A percentile compares a stretch with the other conserved stretches of the same genome.
These are phyloP conservation scores for Micrastur ruficollis DNA, from an alignment of 2,797 vertebrate genomes.

Conservation along the genomic window DNA sequence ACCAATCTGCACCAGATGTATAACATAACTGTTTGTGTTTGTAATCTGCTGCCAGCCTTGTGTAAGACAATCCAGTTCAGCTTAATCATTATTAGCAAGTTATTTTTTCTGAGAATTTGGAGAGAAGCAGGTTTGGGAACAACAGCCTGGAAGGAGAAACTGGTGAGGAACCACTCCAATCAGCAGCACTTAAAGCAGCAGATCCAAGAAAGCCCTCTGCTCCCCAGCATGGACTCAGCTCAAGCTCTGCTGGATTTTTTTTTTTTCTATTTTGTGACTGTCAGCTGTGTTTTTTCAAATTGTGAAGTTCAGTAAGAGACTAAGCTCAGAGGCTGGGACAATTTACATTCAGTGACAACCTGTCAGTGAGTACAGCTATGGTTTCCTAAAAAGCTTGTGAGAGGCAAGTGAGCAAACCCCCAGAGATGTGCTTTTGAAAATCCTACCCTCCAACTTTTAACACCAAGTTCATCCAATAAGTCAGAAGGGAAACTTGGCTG, in stretches of 20 bases:
- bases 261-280: background rate
- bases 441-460: background rate
- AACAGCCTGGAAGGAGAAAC: background rate
- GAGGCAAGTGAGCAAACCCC: background rate
- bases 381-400: background rate
- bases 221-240: background rate
- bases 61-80: background rate
- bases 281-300: background rate
- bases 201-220: background rate
- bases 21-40: background rate
- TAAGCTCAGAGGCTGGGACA: background rate
- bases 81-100: background rate
- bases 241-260: background rate
- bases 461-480: background rate
- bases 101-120: background rate
- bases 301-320: background rate
- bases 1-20: background rate
- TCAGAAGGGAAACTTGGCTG: background rate
- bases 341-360: background rate
- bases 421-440: background rate
- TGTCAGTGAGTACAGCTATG: background rate
- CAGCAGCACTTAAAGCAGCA: background rate
- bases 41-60: background rate
- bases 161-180: background rate
- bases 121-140: background rate